Percentiles rank a stretch among this genome's conserved stretches.
Evolutionary conservation across 2,113 vertebrate species (phyloP).

Genomic region (Zingel zingel): DNA sequence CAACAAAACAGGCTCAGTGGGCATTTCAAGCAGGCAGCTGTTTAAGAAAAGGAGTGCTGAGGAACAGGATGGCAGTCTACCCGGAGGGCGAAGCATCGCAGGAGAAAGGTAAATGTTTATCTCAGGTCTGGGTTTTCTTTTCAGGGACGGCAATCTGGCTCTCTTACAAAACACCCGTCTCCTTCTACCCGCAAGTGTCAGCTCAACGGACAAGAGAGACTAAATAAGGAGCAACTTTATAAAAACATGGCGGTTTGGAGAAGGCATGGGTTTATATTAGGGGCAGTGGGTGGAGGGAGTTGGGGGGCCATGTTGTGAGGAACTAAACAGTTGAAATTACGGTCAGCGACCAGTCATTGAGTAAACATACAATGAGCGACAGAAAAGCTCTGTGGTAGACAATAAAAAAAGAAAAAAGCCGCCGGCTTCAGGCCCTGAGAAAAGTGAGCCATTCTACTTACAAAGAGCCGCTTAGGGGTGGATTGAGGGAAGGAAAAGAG

Average conservation of each 20-base stretch:
- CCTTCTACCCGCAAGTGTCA: conserved; percentile 50
- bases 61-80: conserved; percentile 32
- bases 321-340: conserved; percentile 86
- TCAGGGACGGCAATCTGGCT: conserved; percentile 48
- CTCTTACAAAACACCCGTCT: conserved; percentile 63
- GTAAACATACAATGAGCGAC: conserved; percentile 87
- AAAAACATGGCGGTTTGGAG: conserved; percentile 58
- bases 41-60: conserved; percentile 26
- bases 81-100: background rate
- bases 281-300: conserved; percentile 59
- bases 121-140: conserved; percentile 58
- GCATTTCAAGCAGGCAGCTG: conserved; percentile 50
- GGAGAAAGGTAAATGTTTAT: conserved; percentile 71
- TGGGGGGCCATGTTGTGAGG: conserved; percentile 82
- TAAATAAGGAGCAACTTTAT: conserved; percentile 75
- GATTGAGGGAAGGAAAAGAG: conserved; percentile 91
- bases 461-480: conserved; percentile 90
- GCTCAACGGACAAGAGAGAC: conserved; percentile 63
- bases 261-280: conserved; percentile 62
- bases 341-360: conserved; percentile 85
- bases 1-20: conserved; percentile 74
- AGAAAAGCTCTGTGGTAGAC: conserved; percentile 82
- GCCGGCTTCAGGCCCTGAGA: conserved; percentile 86
- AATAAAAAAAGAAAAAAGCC: conserved; percentile 82
- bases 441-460: conserved; percentile 92